Base-by-base conservation (phyloP, 2,797 vertebrate species). In the Onychomys arenicola region DNA sequence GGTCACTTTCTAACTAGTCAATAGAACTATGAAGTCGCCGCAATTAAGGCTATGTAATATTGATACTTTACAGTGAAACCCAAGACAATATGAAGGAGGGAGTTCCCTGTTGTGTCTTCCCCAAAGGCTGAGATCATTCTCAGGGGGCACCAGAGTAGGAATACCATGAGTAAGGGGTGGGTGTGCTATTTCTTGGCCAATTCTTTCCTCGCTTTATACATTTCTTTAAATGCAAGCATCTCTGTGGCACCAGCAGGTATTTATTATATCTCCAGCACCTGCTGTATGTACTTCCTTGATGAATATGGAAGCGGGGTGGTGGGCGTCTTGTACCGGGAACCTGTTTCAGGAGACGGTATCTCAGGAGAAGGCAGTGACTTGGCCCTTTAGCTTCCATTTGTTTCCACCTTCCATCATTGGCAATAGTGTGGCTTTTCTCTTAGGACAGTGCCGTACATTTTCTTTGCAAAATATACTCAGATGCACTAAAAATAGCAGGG, bases 11-110 rank as follows among this genome's bases (percentile, higher is more conserved):
- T 16, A 32, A 37, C 11, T 9, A 19, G 52, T 27, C n/a, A 23
- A 0, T 16, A 29, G 52, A 17, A 21, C 6, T 2, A 0, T 0
- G 32, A 10, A 3, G 32, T 27, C 43, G 61, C 55, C 23, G 0
- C 21, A 29, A 0, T 13, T 5, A 46, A 17, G 8, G 14, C 32
- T 1, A 4, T 6, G 11, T 6, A 69, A 6, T 27, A 23, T 21
- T n/a, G 9, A 17, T 1, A 0, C 32, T 27, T 69, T 13, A 0
- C 6, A 2, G 16, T 5, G 10, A 17, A 34, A 27, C 43, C 14
- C 2, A n/a, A 27, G 65, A 34, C 6, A 17, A 6, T 2, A 52
- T 19, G 34, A 25, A 13, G 23, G 37, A 9, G 49, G 2, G 1
- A 16, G 13, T 7, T 34, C 21, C 27, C 6, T 10, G 1, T 27